Evolutionary conservation across 2,888 invertebrate genomes (phyloP).

Genomic region (Parnassius glacialis): DNA sequence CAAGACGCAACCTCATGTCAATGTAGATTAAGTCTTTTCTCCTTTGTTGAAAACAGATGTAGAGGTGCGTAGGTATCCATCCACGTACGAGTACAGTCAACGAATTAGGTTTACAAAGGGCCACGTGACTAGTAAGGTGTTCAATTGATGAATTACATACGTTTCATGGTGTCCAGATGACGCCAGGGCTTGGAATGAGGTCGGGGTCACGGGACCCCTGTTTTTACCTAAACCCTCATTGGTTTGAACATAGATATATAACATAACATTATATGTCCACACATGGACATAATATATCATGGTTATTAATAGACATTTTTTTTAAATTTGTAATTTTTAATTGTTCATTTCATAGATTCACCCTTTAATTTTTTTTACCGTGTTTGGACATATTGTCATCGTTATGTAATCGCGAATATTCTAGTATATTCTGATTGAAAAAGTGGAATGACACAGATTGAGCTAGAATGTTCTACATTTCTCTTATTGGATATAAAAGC

Average conservation of each 20-base stretch:
- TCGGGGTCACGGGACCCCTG: conserved; percentile 55
- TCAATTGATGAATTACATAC: conserved; percentile 70
- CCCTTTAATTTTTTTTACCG: too few relatives aligned
- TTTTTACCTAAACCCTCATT: conserved; percentile 10
- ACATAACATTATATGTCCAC: too few relatives aligned
- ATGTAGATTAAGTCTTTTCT: too few relatives aligned
- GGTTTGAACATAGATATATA: too few relatives aligned
- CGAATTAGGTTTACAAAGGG: conserved; percentile 25
- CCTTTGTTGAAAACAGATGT: neutral
- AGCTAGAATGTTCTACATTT: neutral
- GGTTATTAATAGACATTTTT: too few relatives aligned
- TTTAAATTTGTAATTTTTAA: too few relatives aligned
- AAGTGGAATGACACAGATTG: too few relatives aligned
- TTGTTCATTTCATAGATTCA: too few relatives aligned
- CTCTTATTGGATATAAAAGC: neutral
- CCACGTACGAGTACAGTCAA: conserved; percentile 1
- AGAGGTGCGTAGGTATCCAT: neutral
- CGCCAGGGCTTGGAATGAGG: conserved; percentile 53
- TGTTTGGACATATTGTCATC: too few relatives aligned
- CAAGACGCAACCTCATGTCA: neutral
- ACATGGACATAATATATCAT: too few relatives aligned
- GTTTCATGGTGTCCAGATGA: conserved; percentile 62
- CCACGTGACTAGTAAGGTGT: conserved; percentile 39
- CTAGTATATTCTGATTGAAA: too few relatives aligned
- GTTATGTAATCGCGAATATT: too few relatives aligned